phyloP scores from a whole-genome alignment of 2,888 invertebrate species.

The Adela reaumurella region DNA sequence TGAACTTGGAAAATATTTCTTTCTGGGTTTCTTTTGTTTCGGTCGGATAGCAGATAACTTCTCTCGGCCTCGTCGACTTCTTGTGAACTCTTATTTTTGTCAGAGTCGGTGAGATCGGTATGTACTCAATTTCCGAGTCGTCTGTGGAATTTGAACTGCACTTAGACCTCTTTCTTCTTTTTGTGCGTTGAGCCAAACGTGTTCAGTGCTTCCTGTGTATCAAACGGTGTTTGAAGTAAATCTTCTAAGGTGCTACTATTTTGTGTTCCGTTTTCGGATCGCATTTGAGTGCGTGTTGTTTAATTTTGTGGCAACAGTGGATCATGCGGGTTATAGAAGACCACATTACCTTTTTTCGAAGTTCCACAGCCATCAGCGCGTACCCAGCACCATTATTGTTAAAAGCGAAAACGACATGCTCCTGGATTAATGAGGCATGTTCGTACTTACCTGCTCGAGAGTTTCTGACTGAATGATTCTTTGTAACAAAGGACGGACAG shows the following conservation, averaged over 20 bases:
- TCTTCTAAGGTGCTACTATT: not conserved
- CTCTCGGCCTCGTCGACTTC: slow-evolving; percentile 47
- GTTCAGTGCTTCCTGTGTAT: slow-evolving; percentile 11
- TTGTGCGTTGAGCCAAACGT: slow-evolving; percentile 25
- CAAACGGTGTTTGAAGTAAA: not conserved
- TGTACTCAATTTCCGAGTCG: slow-evolving; percentile 75
- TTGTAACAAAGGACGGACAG: too few species aligned
- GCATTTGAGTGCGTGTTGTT: not conserved
- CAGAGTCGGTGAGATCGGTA: slow-evolving; percentile 75
- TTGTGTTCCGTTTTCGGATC: not conserved
- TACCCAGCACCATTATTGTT: not conserved
- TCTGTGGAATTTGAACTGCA: slow-evolving; percentile 57
- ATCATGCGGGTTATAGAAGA: not conserved
- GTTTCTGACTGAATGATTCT: too few species aligned
- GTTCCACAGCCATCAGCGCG: not conserved
- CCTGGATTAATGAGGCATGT: not conserved
- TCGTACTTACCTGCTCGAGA: not conserved
- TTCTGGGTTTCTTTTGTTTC: slow-evolving; percentile 18
- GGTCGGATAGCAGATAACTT: slow-evolving; percentile 62
- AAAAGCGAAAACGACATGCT: not conserved
- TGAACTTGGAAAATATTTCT: slow-evolving; percentile 53
- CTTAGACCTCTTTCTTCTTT: not conserved
- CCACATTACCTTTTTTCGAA: not conserved
- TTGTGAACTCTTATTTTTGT: slow-evolving; percentile 77
- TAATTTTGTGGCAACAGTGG: not conserved